Evolutionary conservation across 1,140 invertebrate genomes (phyloP).

Genomic region (Vanessa atalanta): DNA sequence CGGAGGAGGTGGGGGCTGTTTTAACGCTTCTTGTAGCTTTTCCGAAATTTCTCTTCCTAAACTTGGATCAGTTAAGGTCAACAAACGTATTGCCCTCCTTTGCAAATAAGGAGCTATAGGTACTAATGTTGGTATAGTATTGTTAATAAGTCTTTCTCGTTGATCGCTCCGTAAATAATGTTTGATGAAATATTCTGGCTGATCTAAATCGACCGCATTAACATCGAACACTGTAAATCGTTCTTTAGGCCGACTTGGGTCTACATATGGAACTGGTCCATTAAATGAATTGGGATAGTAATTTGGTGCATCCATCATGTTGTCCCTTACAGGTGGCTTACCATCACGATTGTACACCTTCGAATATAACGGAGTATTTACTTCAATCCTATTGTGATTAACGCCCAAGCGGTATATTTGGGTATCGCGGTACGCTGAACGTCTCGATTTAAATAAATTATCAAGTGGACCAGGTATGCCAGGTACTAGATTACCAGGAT

Average conservation of each 20-base stretch:
- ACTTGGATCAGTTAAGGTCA: constrained; percentile 42
- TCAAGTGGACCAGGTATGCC: constrained; percentile 92
- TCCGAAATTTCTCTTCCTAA: constrained; percentile 40
- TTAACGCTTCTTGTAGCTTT: constrained; percentile 23
- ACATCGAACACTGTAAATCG: neutral
- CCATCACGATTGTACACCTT: constrained; percentile 93
- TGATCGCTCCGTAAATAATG: neutral
- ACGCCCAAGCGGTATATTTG: constrained; percentile 92
- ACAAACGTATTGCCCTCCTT: constrained; percentile 38
- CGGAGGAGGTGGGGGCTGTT: constrained; percentile 28
- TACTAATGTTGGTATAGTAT: constrained; percentile 38
- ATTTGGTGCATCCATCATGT: constrained; percentile 88
- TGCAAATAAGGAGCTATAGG: constrained; percentile 34
- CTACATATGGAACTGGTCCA: constrained; percentile 82
- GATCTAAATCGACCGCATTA: neutral
- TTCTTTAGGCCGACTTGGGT: neutral
- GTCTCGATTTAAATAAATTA: constrained; percentile 91
- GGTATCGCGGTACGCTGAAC: constrained; percentile 93
- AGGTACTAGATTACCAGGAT: constrained; percentile 91
- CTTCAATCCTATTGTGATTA: constrained; percentile 91
- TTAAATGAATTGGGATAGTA: constrained; percentile 96
- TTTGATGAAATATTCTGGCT: neutral
- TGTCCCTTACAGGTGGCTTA: constrained; percentile 43
- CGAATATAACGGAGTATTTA: constrained; percentile 91
- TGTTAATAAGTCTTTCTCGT: constrained; percentile 50